Percentiles rank a stretch among this genome's conserved stretches.
Evolutionary conservation across 2,888 invertebrate genomes (phyloP).

Genomic region (Callyntrura guangdongensis): DNA sequence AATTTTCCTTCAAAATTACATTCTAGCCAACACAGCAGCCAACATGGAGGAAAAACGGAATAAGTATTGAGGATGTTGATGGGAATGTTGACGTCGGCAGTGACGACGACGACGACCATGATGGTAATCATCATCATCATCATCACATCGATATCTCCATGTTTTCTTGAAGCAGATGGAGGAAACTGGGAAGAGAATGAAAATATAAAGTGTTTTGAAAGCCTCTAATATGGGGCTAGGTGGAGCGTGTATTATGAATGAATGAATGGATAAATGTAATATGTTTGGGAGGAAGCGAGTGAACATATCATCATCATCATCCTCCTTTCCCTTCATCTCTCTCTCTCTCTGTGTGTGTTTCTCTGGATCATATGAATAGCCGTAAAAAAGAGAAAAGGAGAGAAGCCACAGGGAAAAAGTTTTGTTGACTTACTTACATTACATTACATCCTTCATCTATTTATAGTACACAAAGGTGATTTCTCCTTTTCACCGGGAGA

Average conservation of each 20-base stretch:
- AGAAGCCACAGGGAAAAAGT: background rate
- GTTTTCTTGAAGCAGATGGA: background rate
- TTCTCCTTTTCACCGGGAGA: background rate
- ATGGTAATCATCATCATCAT: too few species aligned
- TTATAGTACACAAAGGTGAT: conserved; percentile 46
- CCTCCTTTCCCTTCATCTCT: too few species aligned
- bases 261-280: background rate
- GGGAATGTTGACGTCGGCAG: background rate
- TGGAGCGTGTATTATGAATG: conserved; percentile 3
- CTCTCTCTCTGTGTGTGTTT: too few species aligned
- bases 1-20: background rate
- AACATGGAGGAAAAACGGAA: background rate
- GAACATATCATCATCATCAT: too few species aligned
- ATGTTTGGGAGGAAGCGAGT: background rate
- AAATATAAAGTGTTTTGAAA: too few species aligned
- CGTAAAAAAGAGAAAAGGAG: too few species aligned
- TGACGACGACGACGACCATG: too few species aligned
- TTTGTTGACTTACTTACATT: background rate
- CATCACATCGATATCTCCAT: too few species aligned
- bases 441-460: conserved; percentile 31
- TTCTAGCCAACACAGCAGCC: background rate
- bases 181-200: background rate
- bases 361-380: background rate
- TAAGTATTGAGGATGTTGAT: background rate
- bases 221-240: too few species aligned